These are phyloP conservation scores for Pimpla rufipes DNA, from an alignment of 2,888 invertebrate species.

Conservation along the genomic window DNA sequence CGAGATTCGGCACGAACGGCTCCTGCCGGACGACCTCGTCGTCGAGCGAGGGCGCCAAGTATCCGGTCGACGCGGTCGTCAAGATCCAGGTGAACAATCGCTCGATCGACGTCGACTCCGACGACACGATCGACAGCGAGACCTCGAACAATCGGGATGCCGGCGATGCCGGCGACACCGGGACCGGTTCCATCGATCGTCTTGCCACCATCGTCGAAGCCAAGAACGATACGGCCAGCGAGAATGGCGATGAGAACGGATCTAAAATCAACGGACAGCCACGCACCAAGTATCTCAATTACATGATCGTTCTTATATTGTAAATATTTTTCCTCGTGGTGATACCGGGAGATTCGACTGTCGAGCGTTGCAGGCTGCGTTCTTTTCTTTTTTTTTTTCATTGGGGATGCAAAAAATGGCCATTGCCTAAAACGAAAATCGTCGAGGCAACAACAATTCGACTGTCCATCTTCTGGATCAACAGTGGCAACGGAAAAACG, in stretches of 20 bases:
- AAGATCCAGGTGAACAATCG: slow-evolving; percentile 81
- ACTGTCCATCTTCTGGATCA: not conserved
- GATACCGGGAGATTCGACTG: not conserved
- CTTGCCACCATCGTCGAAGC: slow-evolving; percentile 82
- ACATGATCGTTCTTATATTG: slow-evolving; percentile 82
- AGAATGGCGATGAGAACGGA: slow-evolving; percentile 78
- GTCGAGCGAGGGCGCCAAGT: slow-evolving; percentile 77
- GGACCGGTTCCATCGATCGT: slow-evolving; percentile 72
- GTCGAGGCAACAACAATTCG: too few relatives aligned
- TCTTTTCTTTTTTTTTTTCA: not conserved
- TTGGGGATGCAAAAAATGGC: too few relatives aligned
- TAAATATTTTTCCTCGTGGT: slow-evolving; percentile 73
- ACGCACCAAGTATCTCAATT: slow-evolving; percentile 81
- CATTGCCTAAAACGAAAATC: too few relatives aligned
- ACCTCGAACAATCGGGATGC: slow-evolving; percentile 65
- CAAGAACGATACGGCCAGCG: slow-evolving; percentile 79
- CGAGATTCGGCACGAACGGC: slow-evolving; percentile 65
- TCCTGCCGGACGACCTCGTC: slow-evolving; percentile 71
- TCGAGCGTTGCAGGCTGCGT: too few relatives aligned
- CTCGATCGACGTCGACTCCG: slow-evolving; percentile 79
- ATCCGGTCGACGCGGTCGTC: slow-evolving; percentile 79
- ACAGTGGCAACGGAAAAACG: not conserved
- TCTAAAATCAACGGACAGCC: slow-evolving; percentile 79
- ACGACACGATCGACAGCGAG: slow-evolving; percentile 78
- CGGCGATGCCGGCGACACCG: slow-evolving; percentile 14